Conservation (phyloP, 2,113 vertebrate species). For the Pituophis catenifer region DNA sequence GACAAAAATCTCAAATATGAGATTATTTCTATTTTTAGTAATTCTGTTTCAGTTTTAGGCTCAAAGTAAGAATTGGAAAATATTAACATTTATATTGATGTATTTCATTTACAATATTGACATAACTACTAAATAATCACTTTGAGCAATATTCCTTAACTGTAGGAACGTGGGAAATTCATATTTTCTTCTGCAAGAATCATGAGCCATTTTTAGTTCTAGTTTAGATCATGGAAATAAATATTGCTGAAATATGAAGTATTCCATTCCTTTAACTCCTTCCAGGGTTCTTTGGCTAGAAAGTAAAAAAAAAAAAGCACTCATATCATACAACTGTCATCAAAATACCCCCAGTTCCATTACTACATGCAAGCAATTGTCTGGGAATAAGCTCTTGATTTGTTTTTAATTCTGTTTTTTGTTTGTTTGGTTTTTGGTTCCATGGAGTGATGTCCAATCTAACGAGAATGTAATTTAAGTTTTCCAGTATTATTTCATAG, state of each 20-base stretch:
- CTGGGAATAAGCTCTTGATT: conserved; percentile 11
- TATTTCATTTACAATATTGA: neutral
- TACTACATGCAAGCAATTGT: neutral
- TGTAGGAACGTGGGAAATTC: neutral
- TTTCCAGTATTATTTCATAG: conserved; percentile 5
- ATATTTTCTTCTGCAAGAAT: neutral
- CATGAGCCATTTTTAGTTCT: neutral
- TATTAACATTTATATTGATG: neutral
- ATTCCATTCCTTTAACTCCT: neutral
- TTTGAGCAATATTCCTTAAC: neutral
- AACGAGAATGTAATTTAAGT: conserved; percentile 14
- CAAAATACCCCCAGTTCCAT: conserved; percentile 21
- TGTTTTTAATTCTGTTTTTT: neutral
- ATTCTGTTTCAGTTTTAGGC: neutral
- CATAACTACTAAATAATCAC: neutral
- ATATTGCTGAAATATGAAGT: neutral
- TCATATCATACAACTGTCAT: neutral
- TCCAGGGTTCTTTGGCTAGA: neutral
- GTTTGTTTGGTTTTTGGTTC: conserved; percentile 30
- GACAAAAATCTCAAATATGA: conserved; percentile 40
- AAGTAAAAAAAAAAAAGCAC: neutral
- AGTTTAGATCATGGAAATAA: neutral
- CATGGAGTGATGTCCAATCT: conserved; percentile 38
- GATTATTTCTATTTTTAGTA: neutral
- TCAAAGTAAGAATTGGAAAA: neutral